Evolutionary conservation across 2,113 vertebrate species (phyloP).

Genomic region (Periophthalmus modestus): DNA sequence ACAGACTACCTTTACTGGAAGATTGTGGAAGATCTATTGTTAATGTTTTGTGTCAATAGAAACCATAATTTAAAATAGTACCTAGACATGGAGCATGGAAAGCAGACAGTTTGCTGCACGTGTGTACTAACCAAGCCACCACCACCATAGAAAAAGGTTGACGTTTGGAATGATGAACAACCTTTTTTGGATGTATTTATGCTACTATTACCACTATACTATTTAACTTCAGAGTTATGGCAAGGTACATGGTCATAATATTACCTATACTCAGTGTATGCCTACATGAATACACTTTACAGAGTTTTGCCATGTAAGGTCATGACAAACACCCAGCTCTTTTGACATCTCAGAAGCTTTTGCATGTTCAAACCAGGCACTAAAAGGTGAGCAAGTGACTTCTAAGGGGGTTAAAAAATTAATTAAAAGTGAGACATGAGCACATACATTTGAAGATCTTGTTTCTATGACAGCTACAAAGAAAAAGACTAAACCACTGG

Average conservation of each 20-base stretch:
- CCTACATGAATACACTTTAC: background rate
- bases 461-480: conserved; percentile 3
- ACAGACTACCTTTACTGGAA: too few relatives aligned
- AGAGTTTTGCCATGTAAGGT: background rate
- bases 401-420: background rate
- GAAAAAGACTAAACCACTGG: background rate
- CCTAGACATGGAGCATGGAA: too few relatives aligned
- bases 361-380: background rate
- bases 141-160: too few relatives aligned
- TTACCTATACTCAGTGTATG: background rate
- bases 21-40: too few relatives aligned
- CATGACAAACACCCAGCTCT: background rate
- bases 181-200: too few relatives aligned
- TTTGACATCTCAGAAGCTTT: background rate
- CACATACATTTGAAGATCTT: background rate
- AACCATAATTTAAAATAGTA: too few relatives aligned
- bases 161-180: too few relatives aligned
- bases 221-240: background rate
- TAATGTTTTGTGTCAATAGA: too few relatives aligned
- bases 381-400: background rate
- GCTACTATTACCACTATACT: too few relatives aligned
- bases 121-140: too few relatives aligned
- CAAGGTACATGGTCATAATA: background rate
- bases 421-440: background rate
- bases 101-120: too few relatives aligned